Evolutionary conservation across 1,140 invertebrate species (phyloP), one percentile per base, ranked within the genome.

Genomic region (Drosophila tropicalis): DNA sequence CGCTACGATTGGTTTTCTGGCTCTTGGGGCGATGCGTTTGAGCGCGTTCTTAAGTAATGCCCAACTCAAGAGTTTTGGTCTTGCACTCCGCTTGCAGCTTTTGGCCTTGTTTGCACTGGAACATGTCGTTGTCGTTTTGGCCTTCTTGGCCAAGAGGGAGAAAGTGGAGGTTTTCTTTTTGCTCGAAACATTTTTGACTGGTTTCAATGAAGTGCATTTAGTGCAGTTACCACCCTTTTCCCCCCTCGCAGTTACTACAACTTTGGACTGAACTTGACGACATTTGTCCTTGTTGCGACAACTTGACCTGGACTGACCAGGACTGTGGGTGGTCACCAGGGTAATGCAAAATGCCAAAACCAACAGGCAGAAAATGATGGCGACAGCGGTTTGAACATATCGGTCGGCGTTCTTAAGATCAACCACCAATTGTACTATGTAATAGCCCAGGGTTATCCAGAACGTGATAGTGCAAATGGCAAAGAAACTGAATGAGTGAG

Each of bases 381-480:
- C 76, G 17, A 74, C 60, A 1, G 84, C 84, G 25, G 84, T 58
- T 34, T 89, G 72, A 3, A 89, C 69, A 22, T 68, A 75, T 7
- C 85, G 85, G 6, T 89, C 70, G 9, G 84, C 84, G 10, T 78
- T 70, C 32, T 78, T 89, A 0, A 87, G 56, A 25, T 81, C 69
- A 5, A 89, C 5, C 29, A 78, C 4, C 51, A 84, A 22, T 32
- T 70, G 74, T 4, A 72, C 41, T 2, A 81, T 32, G 19, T 86
- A 79, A 40, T 86, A 82, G 51, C 63, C 70, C 55, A 91, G 13
- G 0, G 72, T 70, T 13, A 90, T 29, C 85, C 82, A 91, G 56
- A 91, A 91, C 1, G 73, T 81, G 5, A 90, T 63, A 12, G 82
- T 73, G 47, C 79, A 86, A 15, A 91, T 65, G 54, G 90, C 72